Evolutionary conservation across 1,140 invertebrate genomes (phyloP), one percentile per base, ranked within the genome.

Genomic region (Drosophila miranda): DNA sequence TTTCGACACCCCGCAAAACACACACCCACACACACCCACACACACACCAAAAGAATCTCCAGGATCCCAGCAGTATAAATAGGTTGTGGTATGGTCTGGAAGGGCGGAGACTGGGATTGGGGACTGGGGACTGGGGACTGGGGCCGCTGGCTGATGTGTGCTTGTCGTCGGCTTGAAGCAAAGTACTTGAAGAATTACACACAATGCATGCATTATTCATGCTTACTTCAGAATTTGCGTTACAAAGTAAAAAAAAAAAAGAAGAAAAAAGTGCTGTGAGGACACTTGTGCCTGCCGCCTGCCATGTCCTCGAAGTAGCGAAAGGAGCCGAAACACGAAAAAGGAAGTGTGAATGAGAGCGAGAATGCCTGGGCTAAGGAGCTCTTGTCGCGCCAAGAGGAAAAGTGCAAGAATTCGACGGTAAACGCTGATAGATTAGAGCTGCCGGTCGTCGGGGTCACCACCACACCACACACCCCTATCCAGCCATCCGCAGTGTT

Each of bases 151-250:
- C 62, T 84, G 80, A 86, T 84, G 77, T 86, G 76, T 69, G 80
- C 81, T 80, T 84, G 77, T 84, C 81, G 80, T 59, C 72, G 70
- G 70, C 71, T 58, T 79, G 80, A 38, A 38, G 80, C 73, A 86
- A 84, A 84, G 80, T 84, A 84, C 80, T 84, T 84, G 81, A 84
- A 80, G 77, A 84, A 84, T 84, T 84, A 84, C 80, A 86, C 73
- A 84, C 80, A 86, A 86, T 86, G 80, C 77, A 84, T 84, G 80
- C 81, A 86, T 86, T 87, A 87, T 86, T 86, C 82, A 86, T 86
- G 82, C 81, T 86, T 86, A 86, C 81, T 86, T 86, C 82, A 86
- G 82, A 86, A 86, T 86, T 86, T 86, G 81, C 81, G 82, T 86
- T 86, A 86, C 81, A 86, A 86, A 86, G 81, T 87, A 86, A 84